Evolutionary conservation across 2,888 invertebrate genomes (phyloP), one percentile per base, ranked within the genome.

Genomic region (Deilephila porcellus): DNA sequence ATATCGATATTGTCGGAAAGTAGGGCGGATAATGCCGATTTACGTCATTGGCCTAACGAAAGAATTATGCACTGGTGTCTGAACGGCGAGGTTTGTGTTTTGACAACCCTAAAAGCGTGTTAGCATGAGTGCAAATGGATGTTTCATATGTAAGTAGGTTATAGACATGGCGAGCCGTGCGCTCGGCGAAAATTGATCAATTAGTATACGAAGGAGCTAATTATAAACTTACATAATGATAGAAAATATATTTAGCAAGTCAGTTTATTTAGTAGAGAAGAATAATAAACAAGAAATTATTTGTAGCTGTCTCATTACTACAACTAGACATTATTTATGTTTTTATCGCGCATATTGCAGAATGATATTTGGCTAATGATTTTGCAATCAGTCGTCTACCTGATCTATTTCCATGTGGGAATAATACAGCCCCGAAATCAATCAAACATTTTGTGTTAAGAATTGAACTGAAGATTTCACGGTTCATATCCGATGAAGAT

Each of bases 1-100:
- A 71, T 86, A 85, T 78, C 79, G 77, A 81, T 83, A 83, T 85
- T 86, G 83, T 82, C 82, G 79, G 78, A 83, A 88, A 85, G 81
- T 87, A 79, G 88, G 85, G 75, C 87, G 85, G 83, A 84, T 85
- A 82, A 82, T 74, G 67, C 67, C 52, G 52, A 67, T 67, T 14
- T 67, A 67, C 67, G 67, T 67, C 67, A 67, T 25, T 67, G 67
- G 14, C 25, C 25, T 52, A 67, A 45, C 52, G 67, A 67, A 25
- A 52, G 52, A 67, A 67, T 52, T 67, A 67, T 67, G 67, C 25
- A 67, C 20, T 52, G 45, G 14, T 37, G 37, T 45, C 45, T 45
- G 45, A 52, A 67, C 25, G 1, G 25, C 17, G 17, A 17, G 67
- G 14, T 67, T 67, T 67, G 45, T 67, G 67, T 67, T 67, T 67